Percentiles rank a stretch among this genome's conserved stretches.
Evolutionary conservation across 2,113 vertebrate genomes (phyloP).

Genomic region (Alexandromys fortis): DNA sequence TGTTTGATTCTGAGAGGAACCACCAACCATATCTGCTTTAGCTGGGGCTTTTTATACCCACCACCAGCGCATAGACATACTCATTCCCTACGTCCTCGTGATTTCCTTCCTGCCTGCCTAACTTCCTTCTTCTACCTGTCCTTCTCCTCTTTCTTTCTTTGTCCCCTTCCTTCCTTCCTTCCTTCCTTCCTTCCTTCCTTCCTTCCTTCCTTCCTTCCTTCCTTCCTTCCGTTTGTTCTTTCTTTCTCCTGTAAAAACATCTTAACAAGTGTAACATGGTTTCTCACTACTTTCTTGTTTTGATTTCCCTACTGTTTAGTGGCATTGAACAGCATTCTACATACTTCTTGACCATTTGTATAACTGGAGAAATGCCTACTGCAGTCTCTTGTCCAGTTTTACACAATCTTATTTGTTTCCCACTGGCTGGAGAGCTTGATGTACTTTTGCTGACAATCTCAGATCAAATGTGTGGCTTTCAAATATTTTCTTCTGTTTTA

Average conservation of each 20-base stretch:
- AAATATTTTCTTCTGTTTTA: background rate
- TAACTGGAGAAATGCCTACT: background rate
- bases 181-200: fast-evolving
- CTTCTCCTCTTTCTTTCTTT: fast-evolving
- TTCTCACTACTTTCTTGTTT: background rate
- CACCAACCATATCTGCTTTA: background rate
- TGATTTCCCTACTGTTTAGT: background rate
- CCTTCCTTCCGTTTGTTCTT: fast-evolving
- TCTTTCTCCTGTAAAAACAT: background rate
- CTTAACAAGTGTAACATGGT: background rate
- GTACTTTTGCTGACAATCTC: background rate
- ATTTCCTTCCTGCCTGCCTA: background rate
- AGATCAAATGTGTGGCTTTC: background rate
- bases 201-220: background rate
- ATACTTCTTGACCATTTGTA: background rate
- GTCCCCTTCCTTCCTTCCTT: too few relatives aligned
- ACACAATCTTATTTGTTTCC: background rate
- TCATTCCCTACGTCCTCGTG: background rate
- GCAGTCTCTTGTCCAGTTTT: background rate
- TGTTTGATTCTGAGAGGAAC: background rate
- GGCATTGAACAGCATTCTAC: background rate
- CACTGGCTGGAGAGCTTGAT: background rate
- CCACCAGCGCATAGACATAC: background rate
- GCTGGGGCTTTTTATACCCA: background rate
- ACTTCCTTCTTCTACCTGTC: fast-evolving